Evolutionary conservation across 2,888 invertebrate genomes (phyloP), one percentile per base, ranked within the genome.

Genomic region (Lepeophtheirus nordmannii): DNA sequence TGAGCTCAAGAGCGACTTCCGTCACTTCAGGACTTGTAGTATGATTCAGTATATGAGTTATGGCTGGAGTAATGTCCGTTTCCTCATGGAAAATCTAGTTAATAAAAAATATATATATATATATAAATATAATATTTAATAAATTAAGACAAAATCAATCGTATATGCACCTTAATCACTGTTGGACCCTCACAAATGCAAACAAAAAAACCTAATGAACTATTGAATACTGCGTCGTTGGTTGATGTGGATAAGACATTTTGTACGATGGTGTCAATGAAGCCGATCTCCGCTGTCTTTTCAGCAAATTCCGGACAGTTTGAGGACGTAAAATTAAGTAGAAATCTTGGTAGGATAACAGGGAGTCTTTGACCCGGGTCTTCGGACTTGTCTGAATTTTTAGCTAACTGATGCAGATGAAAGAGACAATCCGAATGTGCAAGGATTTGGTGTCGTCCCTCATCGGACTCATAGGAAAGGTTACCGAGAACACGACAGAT

Each of bases 221-320:
- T 53, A 38, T 63, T 63, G 56, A 63, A 63, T 22, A 63, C 63
- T 20, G 63, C 63, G 30, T 63, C 63, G 56, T 63, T 63, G 63
- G 63, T 63, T 12, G 20, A 9, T 3, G 63, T 63, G n/a, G 46
- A 22, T 37, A 63, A 30, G 1, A 63, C 22, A 30, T 63, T 63
- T 20, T 46, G 20, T 22, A 56, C 20, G 10, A 63, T 38, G n/a
- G 37, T 38, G 8, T 63, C 63, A 17, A 38, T 14, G 12, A 22
- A 53, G 12, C 60, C 60, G 37, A 60, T 38, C 30, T 60, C 60
- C 3, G 37, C 60, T 22, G 7, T 10, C 3, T 10, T 14, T 17
- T 37, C 39, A 17, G 37, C 30, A 58, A 58, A 58, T 20, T 14
- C 63, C 1, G 41, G 14, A 22, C 30, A 37, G 22, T 20, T 63